Evolutionary conservation across 2,797 vertebrate species (phyloP), one percentile per base, ranked within the genome.

Genomic region (Australoheros facetus): DNA sequence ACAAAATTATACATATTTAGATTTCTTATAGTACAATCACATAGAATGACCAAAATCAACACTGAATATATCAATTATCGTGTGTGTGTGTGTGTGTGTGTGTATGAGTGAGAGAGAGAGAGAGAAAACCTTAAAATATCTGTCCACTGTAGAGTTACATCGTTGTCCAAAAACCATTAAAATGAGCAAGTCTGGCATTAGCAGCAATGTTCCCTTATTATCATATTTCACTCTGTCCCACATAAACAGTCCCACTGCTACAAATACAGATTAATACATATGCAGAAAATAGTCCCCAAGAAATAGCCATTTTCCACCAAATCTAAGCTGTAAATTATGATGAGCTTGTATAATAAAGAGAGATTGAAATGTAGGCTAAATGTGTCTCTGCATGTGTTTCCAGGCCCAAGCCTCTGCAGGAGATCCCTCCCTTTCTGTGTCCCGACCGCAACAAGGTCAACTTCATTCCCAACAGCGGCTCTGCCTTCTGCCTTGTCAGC

Each of bases 401-500:
- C 87, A 98, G 98, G 93, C 96, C 97, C 93, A 98, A 97, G 91
- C 96, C 96, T 23, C 95, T 97, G 85, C 97, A 99, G 58, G 97
- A 98, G 94, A 97, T 99, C 90, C 98, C 98, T 45, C 96, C 96
- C 55, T 99, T 99, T 94, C 96, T 99, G 87, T 98, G 98, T 89
- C 98, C 98, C 21, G 98, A 99, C 96, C 97, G 98, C 93, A 99
- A 99, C 96, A 99, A 99, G 95, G 98, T 99, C 90, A 99, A 99
- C 96, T 99, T 99, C 96, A 99, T 99, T 94, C 98, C 98, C 73
- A 99, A 99, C 95, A 99, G 98, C 59, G 98, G 98, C 88, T 99
- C 98, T 56, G 98, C 98, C 84, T 99, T 99, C 96, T 99, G 98
- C 96, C 96, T 99, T 34, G 98, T 99, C 94, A 99, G 98, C 94